Percentiles rank a stretch among this genome's conserved stretches.
Evolutionary conservation across 2,888 invertebrate genomes (phyloP).

Genomic region (Agonopterix subpropinquella): DNA sequence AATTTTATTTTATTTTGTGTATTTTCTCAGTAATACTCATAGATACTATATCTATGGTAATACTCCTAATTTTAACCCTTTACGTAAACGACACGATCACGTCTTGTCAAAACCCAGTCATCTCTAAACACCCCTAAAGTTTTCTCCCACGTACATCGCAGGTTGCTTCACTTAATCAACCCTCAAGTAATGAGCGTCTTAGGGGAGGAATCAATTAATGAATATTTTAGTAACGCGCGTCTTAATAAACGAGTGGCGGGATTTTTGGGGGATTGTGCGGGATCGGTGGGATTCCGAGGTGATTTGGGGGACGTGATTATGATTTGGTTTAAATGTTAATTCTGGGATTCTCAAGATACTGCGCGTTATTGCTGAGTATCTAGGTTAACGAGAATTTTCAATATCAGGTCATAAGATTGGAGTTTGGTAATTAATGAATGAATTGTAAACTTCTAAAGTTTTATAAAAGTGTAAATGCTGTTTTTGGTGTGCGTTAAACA

Average conservation of each 20-base stretch:
- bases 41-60: too few species aligned
- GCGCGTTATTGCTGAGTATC: not conserved
- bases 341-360: not conserved
- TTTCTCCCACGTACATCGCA: slow-evolving; percentile 49
- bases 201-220: slow-evolving; percentile 71
- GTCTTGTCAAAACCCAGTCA: slow-evolving; percentile 2
- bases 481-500: too few species aligned
- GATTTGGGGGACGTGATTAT: slow-evolving; percentile 38
- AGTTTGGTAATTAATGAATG: too few species aligned
- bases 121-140: slow-evolving; percentile 13
- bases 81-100: not conserved
- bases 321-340: not conserved
- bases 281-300: slow-evolving; percentile 31
- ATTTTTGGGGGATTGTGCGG: slow-evolving; percentile 53
- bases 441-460: too few species aligned
- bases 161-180: slow-evolving; percentile 66
- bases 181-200: slow-evolving; percentile 65
- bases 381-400: too few species aligned
- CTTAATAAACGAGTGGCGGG: slow-evolving; percentile 70
- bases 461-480: too few species aligned
- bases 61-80: too few species aligned
- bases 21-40: too few species aligned
- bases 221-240: slow-evolving; percentile 61
- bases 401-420: too few species aligned
- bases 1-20: too few species aligned